Conservation (phyloP, 2,113 vertebrate species). For the Amphiprion ocellaris region DNA sequence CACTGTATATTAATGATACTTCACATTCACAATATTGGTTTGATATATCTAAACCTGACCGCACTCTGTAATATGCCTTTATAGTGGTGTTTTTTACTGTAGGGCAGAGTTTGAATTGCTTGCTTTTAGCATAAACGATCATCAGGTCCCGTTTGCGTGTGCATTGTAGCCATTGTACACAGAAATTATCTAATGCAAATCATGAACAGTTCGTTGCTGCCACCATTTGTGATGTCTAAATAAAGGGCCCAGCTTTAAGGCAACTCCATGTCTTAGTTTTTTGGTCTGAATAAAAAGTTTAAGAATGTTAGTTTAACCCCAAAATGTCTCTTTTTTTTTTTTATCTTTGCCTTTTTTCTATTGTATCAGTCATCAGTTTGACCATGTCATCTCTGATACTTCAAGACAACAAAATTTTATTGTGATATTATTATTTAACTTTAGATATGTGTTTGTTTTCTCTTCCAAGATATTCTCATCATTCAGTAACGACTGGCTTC, state of each 20-base stretch:
- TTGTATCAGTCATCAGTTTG: not conserved
- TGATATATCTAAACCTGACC: not conserved
- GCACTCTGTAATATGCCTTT: not conserved
- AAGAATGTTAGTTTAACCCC: not conserved
- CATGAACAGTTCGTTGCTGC: not conserved
- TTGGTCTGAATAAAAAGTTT: too few species aligned
- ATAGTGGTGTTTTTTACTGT: not conserved
- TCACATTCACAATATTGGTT: not conserved
- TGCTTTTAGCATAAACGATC: not conserved
- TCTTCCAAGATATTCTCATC: not conserved
- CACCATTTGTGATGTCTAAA: not conserved
- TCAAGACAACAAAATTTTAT: not conserved
- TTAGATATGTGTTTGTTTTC: not conserved
- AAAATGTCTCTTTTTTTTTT: not conserved
- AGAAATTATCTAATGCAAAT: not conserved
- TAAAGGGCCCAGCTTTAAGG: not conserved
- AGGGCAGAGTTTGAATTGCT: not conserved
- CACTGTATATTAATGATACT: not conserved
- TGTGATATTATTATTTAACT: not conserved
- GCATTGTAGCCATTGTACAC: not conserved
- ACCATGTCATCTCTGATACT: not conserved
- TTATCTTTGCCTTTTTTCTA: too few species aligned
- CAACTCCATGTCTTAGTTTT: not conserved
- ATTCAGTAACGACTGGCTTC: too few species aligned
- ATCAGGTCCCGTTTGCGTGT: too few species aligned